Conservation (phyloP, 2,888 invertebrate genomes). For the Dione vanillae region DNA sequence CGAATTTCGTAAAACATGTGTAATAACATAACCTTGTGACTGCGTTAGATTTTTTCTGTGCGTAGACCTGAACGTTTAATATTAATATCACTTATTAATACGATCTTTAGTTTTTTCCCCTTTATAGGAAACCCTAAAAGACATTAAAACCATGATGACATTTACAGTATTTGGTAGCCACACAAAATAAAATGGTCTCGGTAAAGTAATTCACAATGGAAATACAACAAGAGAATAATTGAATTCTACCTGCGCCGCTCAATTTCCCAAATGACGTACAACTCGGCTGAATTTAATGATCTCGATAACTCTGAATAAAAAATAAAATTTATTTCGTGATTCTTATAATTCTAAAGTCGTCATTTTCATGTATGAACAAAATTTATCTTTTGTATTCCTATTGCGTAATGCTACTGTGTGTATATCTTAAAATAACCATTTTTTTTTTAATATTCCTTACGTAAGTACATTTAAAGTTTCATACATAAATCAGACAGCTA, state of each 20-base stretch:
- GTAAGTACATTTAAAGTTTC: conserved; percentile 3
- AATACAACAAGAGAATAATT: conserved; percentile 25
- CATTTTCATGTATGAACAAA: not conserved
- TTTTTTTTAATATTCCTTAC: not conserved
- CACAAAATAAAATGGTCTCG: conserved; percentile 11
- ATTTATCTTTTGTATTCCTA: not conserved
- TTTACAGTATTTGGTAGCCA: not conserved
- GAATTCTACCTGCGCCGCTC: conserved; percentile 27
- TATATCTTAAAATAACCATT: not conserved
- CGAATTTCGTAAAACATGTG: too few relatives aligned
- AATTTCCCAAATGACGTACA: conserved; percentile 31
- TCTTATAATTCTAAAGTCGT: not conserved
- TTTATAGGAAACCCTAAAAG: not conserved
- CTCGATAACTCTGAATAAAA: conserved; percentile 16
- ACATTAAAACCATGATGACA: not conserved
- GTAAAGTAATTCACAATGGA: conserved; percentile 15
- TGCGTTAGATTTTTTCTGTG: too few relatives aligned
- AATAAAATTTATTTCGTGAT: conserved; percentile 13
- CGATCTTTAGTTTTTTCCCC: too few relatives aligned
- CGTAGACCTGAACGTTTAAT: too few relatives aligned
- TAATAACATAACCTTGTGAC: too few relatives aligned
- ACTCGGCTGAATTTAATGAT: conserved; percentile 21
- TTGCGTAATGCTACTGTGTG: not conserved
- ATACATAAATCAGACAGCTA: not conserved
- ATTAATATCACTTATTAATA: too few relatives aligned